Conservation (phyloP, 2,797 vertebrate species). For the Cossypha polioptera region DNA sequence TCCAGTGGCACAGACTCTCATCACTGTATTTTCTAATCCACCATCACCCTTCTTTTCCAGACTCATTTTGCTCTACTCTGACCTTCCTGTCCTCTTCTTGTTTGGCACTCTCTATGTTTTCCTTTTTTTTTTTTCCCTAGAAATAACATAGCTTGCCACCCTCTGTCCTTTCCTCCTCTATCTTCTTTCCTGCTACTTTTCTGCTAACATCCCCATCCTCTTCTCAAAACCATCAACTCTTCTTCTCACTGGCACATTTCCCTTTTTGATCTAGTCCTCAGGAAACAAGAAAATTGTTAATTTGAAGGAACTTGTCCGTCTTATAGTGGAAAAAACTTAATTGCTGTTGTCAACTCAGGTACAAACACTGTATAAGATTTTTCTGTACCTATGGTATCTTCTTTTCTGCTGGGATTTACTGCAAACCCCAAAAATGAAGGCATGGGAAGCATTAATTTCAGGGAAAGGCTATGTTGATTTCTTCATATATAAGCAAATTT, state of each 20-base stretch:
- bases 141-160: not conserved
- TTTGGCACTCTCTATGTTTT: not conserved
- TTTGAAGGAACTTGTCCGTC: not conserved
- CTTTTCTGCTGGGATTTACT: not conserved
- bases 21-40: not conserved
- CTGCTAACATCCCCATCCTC: not conserved
- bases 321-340: not conserved
- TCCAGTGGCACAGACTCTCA: not conserved
- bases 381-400: not conserved
- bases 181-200: not conserved
- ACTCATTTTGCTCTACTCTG: not conserved
- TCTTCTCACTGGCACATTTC: not conserved
- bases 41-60: not conserved
- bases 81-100: not conserved
- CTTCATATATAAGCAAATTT: not conserved
- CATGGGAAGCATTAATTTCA: not conserved
- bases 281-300: not conserved
- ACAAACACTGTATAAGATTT: not conserved
- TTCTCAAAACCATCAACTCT: not conserved
- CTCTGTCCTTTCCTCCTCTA: not conserved
- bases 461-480: not conserved
- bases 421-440: not conserved
- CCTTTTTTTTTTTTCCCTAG: not conserved
- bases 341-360: not conserved
- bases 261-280: not conserved